Evolutionary conservation across 2,888 invertebrate species (phyloP), one percentile per base, ranked within the genome.

Genomic region (Pyrgus malvae): DNA sequence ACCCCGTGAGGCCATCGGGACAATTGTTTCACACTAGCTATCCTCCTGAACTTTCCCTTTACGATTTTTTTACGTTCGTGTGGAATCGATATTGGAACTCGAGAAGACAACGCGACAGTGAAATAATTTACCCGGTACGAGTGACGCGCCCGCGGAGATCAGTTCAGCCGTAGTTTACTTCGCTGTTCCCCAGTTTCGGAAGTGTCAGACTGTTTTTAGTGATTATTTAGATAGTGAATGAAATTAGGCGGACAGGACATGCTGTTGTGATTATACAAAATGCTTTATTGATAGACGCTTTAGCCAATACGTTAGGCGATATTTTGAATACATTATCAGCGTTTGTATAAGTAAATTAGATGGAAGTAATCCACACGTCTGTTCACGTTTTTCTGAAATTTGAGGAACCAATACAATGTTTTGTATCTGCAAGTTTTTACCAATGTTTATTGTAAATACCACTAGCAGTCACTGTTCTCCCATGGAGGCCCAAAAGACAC

Each of bases 111-210:
- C 59, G 60, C 46, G 51, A 57, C 55, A 67, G 78, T 81, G 78
- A 80, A 80, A 84, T 76, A 71, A 82, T 82, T 81, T 76, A 74
- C 72, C 77, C 76, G 78, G 71, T 72, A 66, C 50, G 68, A 76
- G n/a, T 73, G 64, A 71, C 73, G 77, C 78, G 64, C 72, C 74
- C 72, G 69, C 74, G 79, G 84, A 85, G 85, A 80, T 68, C 70
- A 79, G 88, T 88, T 76, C 76, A 79, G 88, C 88, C 88, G 89
- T 83, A 83, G 88, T 85, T 80, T 78, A 76, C 79, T 76, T 85
- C 87, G 86, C 79, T 83, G 87, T 90, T 88, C 82, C 87, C 78
- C 72, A 78, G 87, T 81, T 89, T 89, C 89, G 89, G 90, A 89
- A 76, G 90, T 90, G 84, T 71, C 77, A 82, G 84, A 89, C 89